Conservation (phyloP, 2,888 invertebrate genomes). For the Norana najaformis region DNA sequence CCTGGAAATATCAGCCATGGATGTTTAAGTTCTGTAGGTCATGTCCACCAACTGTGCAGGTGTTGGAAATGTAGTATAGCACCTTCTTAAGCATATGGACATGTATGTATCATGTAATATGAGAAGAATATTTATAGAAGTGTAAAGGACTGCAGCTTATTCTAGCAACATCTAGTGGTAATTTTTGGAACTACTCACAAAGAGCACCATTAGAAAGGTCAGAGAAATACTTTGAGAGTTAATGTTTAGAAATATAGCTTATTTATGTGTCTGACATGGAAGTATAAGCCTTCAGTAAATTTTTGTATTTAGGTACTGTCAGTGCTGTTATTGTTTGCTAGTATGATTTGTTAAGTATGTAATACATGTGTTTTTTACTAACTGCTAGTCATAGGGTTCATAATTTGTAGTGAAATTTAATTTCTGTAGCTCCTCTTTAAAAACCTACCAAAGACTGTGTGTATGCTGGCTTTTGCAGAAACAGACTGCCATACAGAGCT, state of each 20-base stretch:
- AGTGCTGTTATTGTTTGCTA: not conserved
- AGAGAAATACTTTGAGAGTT: not conserved
- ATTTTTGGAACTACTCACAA: not conserved
- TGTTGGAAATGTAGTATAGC: not conserved
- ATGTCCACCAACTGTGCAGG: not conserved
- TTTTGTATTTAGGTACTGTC: not conserved
- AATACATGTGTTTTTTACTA: not conserved
- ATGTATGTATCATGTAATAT: not conserved
- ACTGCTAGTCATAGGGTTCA: not conserved
- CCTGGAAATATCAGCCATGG: not conserved
- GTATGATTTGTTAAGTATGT: too few relatives aligned
- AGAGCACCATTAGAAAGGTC: not conserved
- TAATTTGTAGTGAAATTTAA: not conserved
- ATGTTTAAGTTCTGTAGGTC: not conserved
- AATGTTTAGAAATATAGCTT: not conserved
- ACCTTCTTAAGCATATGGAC: not conserved
- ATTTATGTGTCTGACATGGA: not conserved
- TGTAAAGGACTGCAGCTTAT: not conserved
- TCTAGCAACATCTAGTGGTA: not conserved
- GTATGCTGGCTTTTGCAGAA: not conserved
- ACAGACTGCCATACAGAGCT: not conserved
- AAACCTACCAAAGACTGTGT: not conserved
- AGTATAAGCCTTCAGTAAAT: not conserved
- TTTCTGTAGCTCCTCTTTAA: not conserved
- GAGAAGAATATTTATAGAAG: not conserved